Base-by-base conservation (phyloP, 1,140 invertebrate genomes). In the Drosophila santomea region DNA sequence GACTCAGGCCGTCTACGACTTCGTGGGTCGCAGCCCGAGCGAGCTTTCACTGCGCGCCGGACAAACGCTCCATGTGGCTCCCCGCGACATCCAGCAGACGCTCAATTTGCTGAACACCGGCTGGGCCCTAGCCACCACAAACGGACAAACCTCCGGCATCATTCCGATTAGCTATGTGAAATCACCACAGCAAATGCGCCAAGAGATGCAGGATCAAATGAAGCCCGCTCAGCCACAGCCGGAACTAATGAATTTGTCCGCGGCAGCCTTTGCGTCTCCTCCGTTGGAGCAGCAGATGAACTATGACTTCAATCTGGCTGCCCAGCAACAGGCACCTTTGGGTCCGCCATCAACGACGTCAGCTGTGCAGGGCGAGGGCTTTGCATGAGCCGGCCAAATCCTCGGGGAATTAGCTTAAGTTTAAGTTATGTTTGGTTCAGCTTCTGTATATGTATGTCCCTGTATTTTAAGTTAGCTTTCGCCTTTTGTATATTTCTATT, bases 101-200 rank as follows among this genome's bases (percentile, higher is more conserved):
- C 91, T 93, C 60, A 48, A 93, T 93, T 78, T 92, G 94, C 10
- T 94, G 84, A 95, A 95, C 77, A 94, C 95, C 2, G 96, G 96
- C n/a, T 97, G 96, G 96, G 94, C 95, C 5, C 94, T 95, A 92
- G 96, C 95, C 0, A 94, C 95, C 4, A 93, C 94, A 47, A 95
- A 97, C 92, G 95, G 94, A 44, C 94, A 94, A 59, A 94, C 93
- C 35, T 94, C 95, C 2, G 97, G 97, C 3, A 92, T 98, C 0
- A 94, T 98, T 48, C 97, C 97, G 3, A 94, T 95, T 1, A 97
- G 96, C 90, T 98, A 98, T 92, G 94, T 98, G 1, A 95, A 94
- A 90, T 80, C 86, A 12, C 90, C 89, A 64, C 93, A 90, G 59
- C 85, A 90, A 44, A 39, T 92, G 41, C 69, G 88, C 0, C 80